Base-by-base conservation (phyloP, 2,113 vertebrate genomes). In the Aleadryas rufinucha region DNA sequence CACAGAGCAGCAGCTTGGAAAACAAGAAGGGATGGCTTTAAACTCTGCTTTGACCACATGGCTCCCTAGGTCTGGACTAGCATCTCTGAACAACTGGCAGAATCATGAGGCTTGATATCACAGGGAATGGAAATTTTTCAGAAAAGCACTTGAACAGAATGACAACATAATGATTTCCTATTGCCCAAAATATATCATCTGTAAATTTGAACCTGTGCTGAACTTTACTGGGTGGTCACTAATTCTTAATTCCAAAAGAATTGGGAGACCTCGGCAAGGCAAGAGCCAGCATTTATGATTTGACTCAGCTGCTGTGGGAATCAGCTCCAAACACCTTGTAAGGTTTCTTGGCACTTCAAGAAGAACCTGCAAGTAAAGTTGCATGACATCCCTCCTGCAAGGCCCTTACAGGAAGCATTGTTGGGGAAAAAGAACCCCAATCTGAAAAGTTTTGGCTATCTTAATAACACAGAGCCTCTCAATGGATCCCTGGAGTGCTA, bases 91-190 rank as follows among this genome's bases (percentile, higher is more conserved):
- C 17, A 52, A 28, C 15, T 44, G 59, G 27, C 50, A 57, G 28
- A 44, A 52, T 27, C 44, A 35, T 20, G 9, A 13, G 9, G 6
- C 13, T 50, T 53, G 28, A 3, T 42, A 60, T 18, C 33, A 35
- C 3, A 69, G 3, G 9, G 23, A 52, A 63, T 3, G 3, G 44
- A 52, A 10, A 10, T 52, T 37, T 47, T 63, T 33, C 1, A 0
- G 12, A 44, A 54, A 54, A 53, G 9, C 6, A 23, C 15, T 76
- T 54, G 3, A 90, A 42, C 22, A 52, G 26, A 91, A 86, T 9
- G 12, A 78, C 13, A 80, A 66, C 18, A 63, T 13, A 81, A 77
- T 11, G 26, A 65, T 17, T 61, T 53, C 45, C 78, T 61, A 66
- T 22, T 10, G 44, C 9, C 4, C 28, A 49, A 53, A 65, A n/a